A percentile compares a stretch with the other conserved stretches of the same genome.
phyloP scores from a whole-genome alignment of 2,888 invertebrate species.

The Folsomia candida region DNA sequence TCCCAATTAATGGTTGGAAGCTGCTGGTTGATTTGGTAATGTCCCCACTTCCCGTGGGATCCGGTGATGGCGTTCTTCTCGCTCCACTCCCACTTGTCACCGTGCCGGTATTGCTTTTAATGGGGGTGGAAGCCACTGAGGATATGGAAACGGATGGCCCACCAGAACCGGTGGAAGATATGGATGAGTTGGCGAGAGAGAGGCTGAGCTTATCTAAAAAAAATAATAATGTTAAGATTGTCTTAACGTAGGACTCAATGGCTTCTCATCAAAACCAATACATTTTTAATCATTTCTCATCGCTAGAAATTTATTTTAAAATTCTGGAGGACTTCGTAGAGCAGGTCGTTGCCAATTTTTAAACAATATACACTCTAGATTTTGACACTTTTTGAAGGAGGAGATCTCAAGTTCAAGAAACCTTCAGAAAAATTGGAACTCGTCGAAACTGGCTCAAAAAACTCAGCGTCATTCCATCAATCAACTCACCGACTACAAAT shows the following conservation, averaged over 20 bases:
- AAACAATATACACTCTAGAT: too few relatives aligned
- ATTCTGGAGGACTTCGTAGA: too few relatives aligned
- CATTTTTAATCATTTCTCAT: too few relatives aligned
- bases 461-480: too few relatives aligned
- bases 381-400: too few relatives aligned
- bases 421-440: not conserved
- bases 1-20: constrained; percentile 45
- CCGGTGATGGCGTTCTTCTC: not conserved
- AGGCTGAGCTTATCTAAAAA: constrained; percentile 5
- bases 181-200: constrained; percentile 5
- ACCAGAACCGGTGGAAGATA: constrained; percentile 6
- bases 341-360: too few relatives aligned
- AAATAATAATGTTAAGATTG: not conserved
- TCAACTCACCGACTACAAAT: too few relatives aligned
- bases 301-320: too few relatives aligned
- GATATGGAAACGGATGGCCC: not conserved
- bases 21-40: constrained; percentile 22
- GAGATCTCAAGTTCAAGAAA: too few relatives aligned
- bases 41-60: constrained; percentile 14
- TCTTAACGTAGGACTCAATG: not conserved
- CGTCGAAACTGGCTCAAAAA: too few relatives aligned
- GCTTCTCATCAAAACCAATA: too few relatives aligned
- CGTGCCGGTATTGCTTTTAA: too few relatives aligned
- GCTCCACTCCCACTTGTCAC: not conserved
- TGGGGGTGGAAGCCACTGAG: not conserved